Base-by-base conservation (phyloP, 2,113 vertebrate genomes). In the Dicentrarchus labrax region DNA sequence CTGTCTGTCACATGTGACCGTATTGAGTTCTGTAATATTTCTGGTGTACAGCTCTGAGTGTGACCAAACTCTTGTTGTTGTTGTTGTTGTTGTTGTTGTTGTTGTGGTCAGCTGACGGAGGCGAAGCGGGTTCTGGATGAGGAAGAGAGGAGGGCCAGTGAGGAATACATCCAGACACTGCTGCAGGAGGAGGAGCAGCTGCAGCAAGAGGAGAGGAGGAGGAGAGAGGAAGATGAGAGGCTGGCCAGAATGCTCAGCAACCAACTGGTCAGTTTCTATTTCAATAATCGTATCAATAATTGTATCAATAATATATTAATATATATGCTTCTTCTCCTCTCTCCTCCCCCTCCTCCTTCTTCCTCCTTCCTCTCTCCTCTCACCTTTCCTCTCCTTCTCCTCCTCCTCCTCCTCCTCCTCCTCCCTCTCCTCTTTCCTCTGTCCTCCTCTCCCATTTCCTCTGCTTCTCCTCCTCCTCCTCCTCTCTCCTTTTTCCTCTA, bases 131-230 rank as follows among this genome's bases (percentile, higher is more conserved):
- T 91, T 0, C 90, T 91, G 2, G 97, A 98, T 0, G 97, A 98
- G 76, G 96, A 97, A 80, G 96, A 98, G 91, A 94, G 91, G 67
- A 96, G 88, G 75, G 97, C 96, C 3, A 99, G 97, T 11, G 96
- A 98, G 90, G 96, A 96, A 15, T 97, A 96, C 73, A 99, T 99
- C 87, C 96, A 96, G 57, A 90, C 36, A 1, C 94, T 99, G 12
- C 87, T 99, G 76, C 95, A 94, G 0, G 97, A 98, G 88, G 98
- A 99, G 6, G 89, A 97, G 67, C 84, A 91, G 47, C 94, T 83
- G 7, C 5, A 90, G 87, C 89, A 86, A 24, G 96, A 97, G 75
- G 93, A 96, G 84, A 94, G 84, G 48, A 88, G 77, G 62, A 95
- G 84, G 61, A 89, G 94, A 24, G 94, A 96, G 57, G 94, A 90